Percentiles rank a stretch among this genome's conserved stretches.
Conservation (phyloP, 2,113 vertebrate species). For the Pseudorectes ferrugineus region DNA sequence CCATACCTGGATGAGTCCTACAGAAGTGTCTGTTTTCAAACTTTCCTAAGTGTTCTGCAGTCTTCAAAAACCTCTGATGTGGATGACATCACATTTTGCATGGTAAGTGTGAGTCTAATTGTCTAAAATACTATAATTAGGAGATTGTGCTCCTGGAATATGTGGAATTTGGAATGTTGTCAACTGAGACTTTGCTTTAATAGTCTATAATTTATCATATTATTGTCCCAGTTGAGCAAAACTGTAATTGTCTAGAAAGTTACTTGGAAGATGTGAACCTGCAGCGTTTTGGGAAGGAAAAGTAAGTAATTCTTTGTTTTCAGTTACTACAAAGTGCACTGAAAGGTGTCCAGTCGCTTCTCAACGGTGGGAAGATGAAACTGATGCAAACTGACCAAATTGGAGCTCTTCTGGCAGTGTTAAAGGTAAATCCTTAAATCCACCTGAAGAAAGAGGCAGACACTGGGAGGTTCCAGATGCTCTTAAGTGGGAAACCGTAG, state of each 20-base stretch:
- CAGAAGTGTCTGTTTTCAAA: slow-evolving; percentile 81
- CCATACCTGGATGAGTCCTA: slow-evolving; percentile 85
- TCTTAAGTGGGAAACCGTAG: neutral
- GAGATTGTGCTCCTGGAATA: neutral
- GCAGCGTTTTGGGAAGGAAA: neutral
- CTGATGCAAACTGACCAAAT: slow-evolving; percentile 81
- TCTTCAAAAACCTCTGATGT: slow-evolving; percentile 75
- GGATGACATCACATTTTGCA: slow-evolving; percentile 88
- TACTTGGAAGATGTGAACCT: neutral
- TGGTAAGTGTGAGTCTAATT: slow-evolving; percentile 71
- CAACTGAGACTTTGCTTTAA: neutral
- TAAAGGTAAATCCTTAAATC: slow-evolving; percentile 79
- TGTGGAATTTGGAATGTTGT: neutral
- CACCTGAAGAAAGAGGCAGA: neutral
- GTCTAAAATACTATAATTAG: neutral
- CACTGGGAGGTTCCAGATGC: neutral
- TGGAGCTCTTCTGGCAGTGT: slow-evolving; percentile 85
- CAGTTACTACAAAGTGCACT: slow-evolving; percentile 89
- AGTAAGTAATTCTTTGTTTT: neutral
- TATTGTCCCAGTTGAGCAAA: neutral
- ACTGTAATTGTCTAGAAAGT: neutral
- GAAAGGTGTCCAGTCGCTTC: slow-evolving; percentile 88
- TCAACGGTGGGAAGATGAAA: slow-evolving; percentile 89
- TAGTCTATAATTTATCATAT: neutral
- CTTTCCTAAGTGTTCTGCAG: slow-evolving; percentile 85